A percentile compares a stretch with the other conserved stretches of the same genome.
Conservation (phyloP, 2,888 invertebrate genomes). For the Allygus modestus region DNA sequence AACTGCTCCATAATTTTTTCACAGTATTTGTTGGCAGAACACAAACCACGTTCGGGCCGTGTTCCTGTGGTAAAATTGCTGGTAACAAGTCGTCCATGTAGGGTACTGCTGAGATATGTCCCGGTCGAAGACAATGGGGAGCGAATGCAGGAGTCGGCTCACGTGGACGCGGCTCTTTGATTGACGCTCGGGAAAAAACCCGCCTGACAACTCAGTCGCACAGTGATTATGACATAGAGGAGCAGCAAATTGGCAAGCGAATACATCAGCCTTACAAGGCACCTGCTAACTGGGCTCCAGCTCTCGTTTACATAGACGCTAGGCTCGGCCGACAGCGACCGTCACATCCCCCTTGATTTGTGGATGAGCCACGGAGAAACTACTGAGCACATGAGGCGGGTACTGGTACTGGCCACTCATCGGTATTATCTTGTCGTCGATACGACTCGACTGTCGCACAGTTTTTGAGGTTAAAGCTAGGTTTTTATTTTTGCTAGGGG, state of each 20-base stretch:
- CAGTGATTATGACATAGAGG: slow-evolving; percentile 55
- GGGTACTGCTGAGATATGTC: slow-evolving; percentile 43
- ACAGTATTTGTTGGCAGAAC: slow-evolving; percentile 36
- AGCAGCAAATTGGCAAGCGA: slow-evolving; percentile 52
- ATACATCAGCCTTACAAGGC: slow-evolving; percentile 57
- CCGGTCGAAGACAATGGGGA: slow-evolving; percentile 44
- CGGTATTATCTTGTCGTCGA: no score
- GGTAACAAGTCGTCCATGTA: slow-evolving; percentile 53
- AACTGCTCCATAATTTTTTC: slow-evolving; percentile 16
- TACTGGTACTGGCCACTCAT: neutral
- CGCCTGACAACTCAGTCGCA: slow-evolving; percentile 55
- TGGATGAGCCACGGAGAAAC: neutral
- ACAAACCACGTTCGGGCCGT: slow-evolving; percentile 30
- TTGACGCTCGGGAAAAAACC: slow-evolving; percentile 47
- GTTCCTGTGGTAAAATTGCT: slow-evolving; percentile 52
- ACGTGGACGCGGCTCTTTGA: slow-evolving; percentile 51
- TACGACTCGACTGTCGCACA: no score
- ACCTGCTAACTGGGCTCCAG: slow-evolving; percentile 47
- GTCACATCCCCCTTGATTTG: neutral
- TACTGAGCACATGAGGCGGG: neutral
- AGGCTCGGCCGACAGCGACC: neutral
- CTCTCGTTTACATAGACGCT: slow-evolving; percentile 36
- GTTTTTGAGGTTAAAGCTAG: no score
- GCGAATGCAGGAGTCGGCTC: slow-evolving; percentile 38
- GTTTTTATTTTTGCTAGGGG: no score